Percentiles rank a stretch among this genome's conserved stretches.
These are phyloP conservation scores for Diglossa brunneiventris DNA, from an alignment of 2,113 vertebrate genomes.

Conservation along the genomic window DNA sequence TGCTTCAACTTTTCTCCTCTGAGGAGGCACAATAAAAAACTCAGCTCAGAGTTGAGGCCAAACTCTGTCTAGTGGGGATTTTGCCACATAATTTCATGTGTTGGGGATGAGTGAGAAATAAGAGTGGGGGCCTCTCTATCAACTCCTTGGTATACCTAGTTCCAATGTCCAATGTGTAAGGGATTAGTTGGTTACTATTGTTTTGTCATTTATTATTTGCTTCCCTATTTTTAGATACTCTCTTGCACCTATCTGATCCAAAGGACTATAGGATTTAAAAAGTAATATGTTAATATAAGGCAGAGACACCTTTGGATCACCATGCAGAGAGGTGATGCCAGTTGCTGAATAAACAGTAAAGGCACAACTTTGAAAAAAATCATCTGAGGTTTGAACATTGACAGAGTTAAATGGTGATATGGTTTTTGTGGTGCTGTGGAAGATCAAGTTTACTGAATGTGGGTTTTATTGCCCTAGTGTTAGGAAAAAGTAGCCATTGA, in stretches of 20 bases:
- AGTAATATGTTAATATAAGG: neutral
- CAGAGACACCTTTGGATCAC: neutral
- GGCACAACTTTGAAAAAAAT: neutral
- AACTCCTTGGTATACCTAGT: neutral
- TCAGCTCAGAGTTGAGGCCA: neutral
- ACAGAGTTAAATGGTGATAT: fast-evolving
- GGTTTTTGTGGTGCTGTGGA: neutral
- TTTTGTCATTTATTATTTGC: neutral
- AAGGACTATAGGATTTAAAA: neutral
- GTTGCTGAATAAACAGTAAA: neutral
- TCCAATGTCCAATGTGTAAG: neutral
- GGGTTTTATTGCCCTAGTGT: neutral
- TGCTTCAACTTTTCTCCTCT: neutral
- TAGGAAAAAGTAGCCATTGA: neutral
- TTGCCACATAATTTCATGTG: neutral
- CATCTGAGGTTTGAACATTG: neutral
- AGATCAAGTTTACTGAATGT: neutral
- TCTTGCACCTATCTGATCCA: neutral
- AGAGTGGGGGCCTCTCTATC: neutral
- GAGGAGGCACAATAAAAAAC: neutral
- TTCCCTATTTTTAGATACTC: neutral
- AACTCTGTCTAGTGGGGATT: neutral
- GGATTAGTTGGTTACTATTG: neutral
- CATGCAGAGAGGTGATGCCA: neutral
- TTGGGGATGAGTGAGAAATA: neutral